Evolutionary conservation across 2,113 vertebrate genomes (phyloP), one percentile per base, ranked within the genome.

Genomic region (Parotia lawesii): DNA sequence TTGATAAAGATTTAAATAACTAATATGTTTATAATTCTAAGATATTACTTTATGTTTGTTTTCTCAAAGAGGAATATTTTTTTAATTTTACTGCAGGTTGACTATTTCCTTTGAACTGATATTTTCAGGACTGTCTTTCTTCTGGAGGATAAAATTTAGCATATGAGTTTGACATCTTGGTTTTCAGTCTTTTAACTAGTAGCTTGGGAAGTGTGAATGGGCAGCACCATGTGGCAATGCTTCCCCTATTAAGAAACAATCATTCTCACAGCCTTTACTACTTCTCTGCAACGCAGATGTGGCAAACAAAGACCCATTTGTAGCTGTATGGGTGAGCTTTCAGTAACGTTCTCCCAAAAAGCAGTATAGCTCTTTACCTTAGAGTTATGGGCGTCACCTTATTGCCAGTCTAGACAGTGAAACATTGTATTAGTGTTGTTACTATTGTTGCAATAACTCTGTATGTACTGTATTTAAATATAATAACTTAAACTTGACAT

Each of bases 301-400:
- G 95, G 62, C 10, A 54, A 94, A 97, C 96, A 97, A 97, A 97
- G 97, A 69, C 73, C 66, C 24, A 19, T 96, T 95, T 98, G 93
- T 97, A 56, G 86, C 76, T 83, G 28, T 42, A 6, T 24, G 54
- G 77, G 62, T 85, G 62, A 92, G 44, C 71, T 90, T 77, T 74
- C 58, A 45, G 71, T 58, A 80, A 58, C 15, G 4, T 29, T 57
- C 70, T 85, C 40, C 33, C 45, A 50, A 50, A 95, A 84, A 89
- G 45, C 69, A 42, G 17, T 37, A 9, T 40, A 64, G 37, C 45
- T 90, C 61, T 81, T 54, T 29, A 88, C 62, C 48, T 56, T 61
- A 22, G 77, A 58, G 60, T 93, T 90, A 80, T 5, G 17, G 60
- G 27, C 47, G 64, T 74, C 37, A n/a, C 8, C 0, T 84, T 74